phyloP scores from a whole-genome alignment of 2,797 vertebrate genomes.

The Oryzias sinensis region DNA sequence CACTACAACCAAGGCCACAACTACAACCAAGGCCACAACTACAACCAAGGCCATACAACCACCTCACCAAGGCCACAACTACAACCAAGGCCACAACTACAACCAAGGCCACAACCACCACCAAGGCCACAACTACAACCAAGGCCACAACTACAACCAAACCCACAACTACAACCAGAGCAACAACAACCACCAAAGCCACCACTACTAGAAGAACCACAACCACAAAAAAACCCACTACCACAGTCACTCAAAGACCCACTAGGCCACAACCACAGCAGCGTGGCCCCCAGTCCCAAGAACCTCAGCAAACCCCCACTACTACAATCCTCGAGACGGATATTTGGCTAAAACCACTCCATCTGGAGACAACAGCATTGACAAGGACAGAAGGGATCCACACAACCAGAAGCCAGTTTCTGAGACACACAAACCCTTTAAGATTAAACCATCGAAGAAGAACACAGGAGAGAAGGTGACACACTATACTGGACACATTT shows the following conservation, averaged over 20 bases:
- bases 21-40: slow-evolving; percentile 36
- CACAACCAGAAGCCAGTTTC: slow-evolving; percentile 67
- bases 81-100: slow-evolving; percentile 31
- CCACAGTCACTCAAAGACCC: slow-evolving; percentile 78
- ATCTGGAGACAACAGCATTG: slow-evolving; percentile 84
- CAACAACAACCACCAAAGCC: slow-evolving; percentile 59
- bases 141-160: slow-evolving; percentile 44
- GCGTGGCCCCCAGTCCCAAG: slow-evolving; percentile 63
- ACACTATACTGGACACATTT: background rate
- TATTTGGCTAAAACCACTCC: slow-evolving; percentile 79
- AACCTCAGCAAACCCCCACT: slow-evolving; percentile 73
- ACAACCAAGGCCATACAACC: slow-evolving; percentile 25
- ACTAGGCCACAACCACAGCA: slow-evolving; percentile 69
- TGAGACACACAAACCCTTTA: slow-evolving; percentile 78
- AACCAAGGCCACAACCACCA: slow-evolving; percentile 51
- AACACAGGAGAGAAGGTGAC: slow-evolving; percentile 75
- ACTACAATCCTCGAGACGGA: slow-evolving; percentile 75
- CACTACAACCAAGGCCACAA: slow-evolving; percentile 56
- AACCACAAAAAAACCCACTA: slow-evolving; percentile 61
- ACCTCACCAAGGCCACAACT: slow-evolving; percentile 49
- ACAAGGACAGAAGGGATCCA: slow-evolving; percentile 77
- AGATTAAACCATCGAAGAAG: slow-evolving; percentile 81
- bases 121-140: slow-evolving; percentile 42
- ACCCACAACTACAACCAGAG: slow-evolving; percentile 38
- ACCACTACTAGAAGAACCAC: slow-evolving; percentile 63